phyloP scores from a whole-genome alignment of 2,888 invertebrate genomes.

The Rhamnusium bicolor region DNA sequence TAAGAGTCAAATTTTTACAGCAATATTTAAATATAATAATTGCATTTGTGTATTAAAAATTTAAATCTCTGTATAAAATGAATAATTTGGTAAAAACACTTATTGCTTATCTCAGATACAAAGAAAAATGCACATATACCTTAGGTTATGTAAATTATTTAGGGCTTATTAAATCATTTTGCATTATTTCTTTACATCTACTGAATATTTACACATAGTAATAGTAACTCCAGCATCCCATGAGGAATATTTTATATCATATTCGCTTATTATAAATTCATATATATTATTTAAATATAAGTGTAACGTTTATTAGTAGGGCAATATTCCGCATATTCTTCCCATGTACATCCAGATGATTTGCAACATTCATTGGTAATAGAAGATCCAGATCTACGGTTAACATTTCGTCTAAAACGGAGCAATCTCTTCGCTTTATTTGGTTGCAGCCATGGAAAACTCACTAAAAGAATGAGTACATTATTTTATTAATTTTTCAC shows the following conservation, averaged over 20 bases:
- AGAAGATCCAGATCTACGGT: conserved; percentile 65
- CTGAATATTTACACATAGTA: not conserved
- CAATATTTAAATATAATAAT: too few species aligned
- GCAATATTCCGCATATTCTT: conserved; percentile 79
- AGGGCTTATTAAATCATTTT: not conserved
- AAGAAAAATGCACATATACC: conserved; percentile 14
- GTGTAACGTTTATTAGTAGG: conserved; percentile 73
- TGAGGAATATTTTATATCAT: conserved; percentile 11
- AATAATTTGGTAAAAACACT: not conserved
- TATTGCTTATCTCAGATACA: conserved; percentile 17
- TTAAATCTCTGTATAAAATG: not conserved
- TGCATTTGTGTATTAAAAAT: not conserved
- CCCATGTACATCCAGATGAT: conserved; percentile 76
- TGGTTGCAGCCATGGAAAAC: conserved; percentile 68
- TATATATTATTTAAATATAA: conserved; percentile 46
- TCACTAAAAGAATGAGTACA: conserved; percentile 52
- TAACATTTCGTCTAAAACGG: conserved; percentile 63
- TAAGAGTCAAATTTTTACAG: too few species aligned
- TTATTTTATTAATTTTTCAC: too few species aligned
- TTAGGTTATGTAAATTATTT: not conserved
- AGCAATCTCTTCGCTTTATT: conserved; percentile 66
- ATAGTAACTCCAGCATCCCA: conserved; percentile 12
- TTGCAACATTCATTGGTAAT: conserved; percentile 77
- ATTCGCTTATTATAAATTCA: conserved; percentile 10
- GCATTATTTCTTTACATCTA: not conserved